These are phyloP conservation scores for Cybosia mesomella DNA, from an alignment of 2,888 invertebrate species.

Conservation along the genomic window DNA sequence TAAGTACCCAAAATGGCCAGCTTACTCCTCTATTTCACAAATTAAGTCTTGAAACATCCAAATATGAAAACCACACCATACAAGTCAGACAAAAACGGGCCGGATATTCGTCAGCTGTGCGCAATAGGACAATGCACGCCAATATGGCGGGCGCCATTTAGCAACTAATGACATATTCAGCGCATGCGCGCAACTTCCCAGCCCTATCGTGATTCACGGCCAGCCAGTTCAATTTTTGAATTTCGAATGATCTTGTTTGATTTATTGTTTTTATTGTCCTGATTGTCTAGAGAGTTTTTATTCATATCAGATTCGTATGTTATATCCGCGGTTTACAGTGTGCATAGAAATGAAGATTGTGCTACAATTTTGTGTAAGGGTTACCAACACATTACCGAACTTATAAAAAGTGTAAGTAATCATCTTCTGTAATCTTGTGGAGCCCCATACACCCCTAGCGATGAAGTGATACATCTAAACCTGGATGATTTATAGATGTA, in stretches of 20 bases:
- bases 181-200: slow-evolving; percentile 73
- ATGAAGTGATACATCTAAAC: too few species aligned
- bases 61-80: slow-evolving; percentile 50
- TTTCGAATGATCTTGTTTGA: slow-evolving; percentile 51
- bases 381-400: neutral
- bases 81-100: slow-evolving; percentile 54
- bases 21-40: slow-evolving; percentile 38
- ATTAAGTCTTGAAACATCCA: slow-evolving; percentile 45
- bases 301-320: slow-evolving; percentile 25
- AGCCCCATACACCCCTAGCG: neutral
- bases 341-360: slow-evolving; percentile 7
- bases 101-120: slow-evolving; percentile 71
- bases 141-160: slow-evolving; percentile 61
- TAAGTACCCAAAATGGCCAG: slow-evolving; percentile 21
- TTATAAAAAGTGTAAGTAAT: neutral
- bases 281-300: slow-evolving; percentile 36
- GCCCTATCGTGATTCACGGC: slow-evolving; percentile 69
- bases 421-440: neutral
- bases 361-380: neutral
- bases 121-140: slow-evolving; percentile 61
- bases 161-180: slow-evolving; percentile 70
- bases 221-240: slow-evolving; percentile 52
- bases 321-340: slow-evolving; percentile 7
- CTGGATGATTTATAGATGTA: too few species aligned
- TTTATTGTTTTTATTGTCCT: slow-evolving; percentile 35